Percentiles rank a stretch among this genome's conserved stretches.
Evolutionary conservation across 2,888 invertebrate species (phyloP).

Genomic region (Cylloceria caligata): DNA sequence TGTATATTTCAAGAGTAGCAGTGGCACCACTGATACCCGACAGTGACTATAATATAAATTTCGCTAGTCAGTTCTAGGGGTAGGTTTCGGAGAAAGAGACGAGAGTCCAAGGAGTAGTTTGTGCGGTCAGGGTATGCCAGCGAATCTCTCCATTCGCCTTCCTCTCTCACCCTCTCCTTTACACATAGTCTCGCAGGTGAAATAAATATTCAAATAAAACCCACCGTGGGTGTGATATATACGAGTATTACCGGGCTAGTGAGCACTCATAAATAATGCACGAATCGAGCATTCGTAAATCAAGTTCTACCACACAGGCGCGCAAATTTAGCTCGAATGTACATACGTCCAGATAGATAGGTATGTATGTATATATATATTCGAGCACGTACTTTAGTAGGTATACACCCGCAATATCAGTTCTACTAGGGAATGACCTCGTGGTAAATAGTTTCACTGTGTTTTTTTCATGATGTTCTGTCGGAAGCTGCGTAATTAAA

Average conservation of each 20-base stretch:
- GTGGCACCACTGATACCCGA: no score
- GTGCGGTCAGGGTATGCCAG: slow-evolving; percentile 16
- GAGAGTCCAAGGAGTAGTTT: slow-evolving; percentile 28
- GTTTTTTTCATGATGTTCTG: slow-evolving; percentile 21
- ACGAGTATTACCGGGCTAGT: slow-evolving; percentile 55
- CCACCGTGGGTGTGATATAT: slow-evolving; percentile 40
- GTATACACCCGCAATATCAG: no score
- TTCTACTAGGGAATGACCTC: no score
- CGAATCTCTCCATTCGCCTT: slow-evolving; percentile 5
- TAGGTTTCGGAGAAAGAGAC: slow-evolving; percentile 16
- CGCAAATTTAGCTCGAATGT: slow-evolving; percentile 32
- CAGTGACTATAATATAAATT: slow-evolving; percentile 48
- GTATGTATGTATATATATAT: slow-evolving; percentile 9
- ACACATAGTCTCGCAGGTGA: slow-evolving; percentile 22
- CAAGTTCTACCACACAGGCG: slow-evolving; percentile 39
- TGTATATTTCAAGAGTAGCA: slow-evolving; percentile 29
- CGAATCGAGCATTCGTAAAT: slow-evolving; percentile 62
- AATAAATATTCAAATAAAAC: slow-evolving; percentile 60
- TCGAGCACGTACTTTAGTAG: not conserved
- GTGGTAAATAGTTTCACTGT: not conserved
- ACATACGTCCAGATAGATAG: slow-evolving; percentile 18
- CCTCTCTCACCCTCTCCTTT: not conserved
- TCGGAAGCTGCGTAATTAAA: slow-evolving; percentile 16
- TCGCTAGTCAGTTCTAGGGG: slow-evolving; percentile 27
- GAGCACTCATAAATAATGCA: slow-evolving; percentile 62